phyloP scores from a whole-genome alignment of 2,888 invertebrate genomes.

The Cephalotes varians region DNA sequence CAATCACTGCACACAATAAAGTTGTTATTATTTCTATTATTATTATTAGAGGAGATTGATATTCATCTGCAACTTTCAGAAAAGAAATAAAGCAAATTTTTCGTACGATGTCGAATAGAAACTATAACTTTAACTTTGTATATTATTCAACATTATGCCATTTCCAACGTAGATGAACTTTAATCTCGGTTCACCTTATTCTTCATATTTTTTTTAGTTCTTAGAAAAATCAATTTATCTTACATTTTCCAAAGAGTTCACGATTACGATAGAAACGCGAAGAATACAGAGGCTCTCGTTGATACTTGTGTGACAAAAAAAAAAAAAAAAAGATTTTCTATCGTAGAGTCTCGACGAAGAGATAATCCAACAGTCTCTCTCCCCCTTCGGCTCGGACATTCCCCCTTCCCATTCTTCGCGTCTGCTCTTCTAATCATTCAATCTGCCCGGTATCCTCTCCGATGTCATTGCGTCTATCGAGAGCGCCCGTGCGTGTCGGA shows the following conservation, averaged over 20 bases:
- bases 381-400: constrained; percentile 17
- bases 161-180: too few relatives aligned
- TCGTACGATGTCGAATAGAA: background rate
- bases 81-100: background rate
- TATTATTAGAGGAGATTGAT: too few relatives aligned
- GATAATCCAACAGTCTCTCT: constrained; percentile 5
- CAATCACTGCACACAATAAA: too few relatives aligned
- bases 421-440: constrained; percentile 72
- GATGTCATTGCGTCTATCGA: constrained; percentile 74
- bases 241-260: background rate
- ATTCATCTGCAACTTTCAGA: background rate
- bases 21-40: too few relatives aligned
- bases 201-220: too few relatives aligned
- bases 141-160: too few relatives aligned
- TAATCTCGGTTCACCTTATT: too few relatives aligned
- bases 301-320: background rate
- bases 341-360: background rate
- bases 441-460: constrained; percentile 71
- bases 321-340: background rate
- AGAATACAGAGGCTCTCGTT: background rate
- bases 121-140: background rate
- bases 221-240: too few relatives aligned
- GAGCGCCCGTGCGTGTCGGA: constrained; percentile 45
- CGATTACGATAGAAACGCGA: background rate
- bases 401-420: background rate